Evolutionary conservation across 2,113 vertebrate species (phyloP).

Genomic region (Calidris pugnax): DNA sequence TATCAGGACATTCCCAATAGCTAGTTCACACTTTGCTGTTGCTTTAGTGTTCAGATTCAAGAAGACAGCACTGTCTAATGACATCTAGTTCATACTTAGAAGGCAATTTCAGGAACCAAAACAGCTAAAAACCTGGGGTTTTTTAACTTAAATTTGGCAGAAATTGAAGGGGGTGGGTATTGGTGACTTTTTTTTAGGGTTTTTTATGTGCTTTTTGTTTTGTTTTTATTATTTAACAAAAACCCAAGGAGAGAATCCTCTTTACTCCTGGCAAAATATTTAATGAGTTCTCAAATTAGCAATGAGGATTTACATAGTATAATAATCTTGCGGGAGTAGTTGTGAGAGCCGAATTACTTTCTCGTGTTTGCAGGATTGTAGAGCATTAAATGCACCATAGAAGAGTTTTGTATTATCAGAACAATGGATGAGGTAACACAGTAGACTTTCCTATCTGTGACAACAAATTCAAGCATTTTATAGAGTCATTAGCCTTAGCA

Average conservation of each 20-base stretch:
- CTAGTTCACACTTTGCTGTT: neutral
- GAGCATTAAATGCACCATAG: neutral
- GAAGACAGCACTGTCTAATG: slow-evolving; percentile 2
- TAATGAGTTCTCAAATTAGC: neutral
- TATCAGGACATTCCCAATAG: neutral
- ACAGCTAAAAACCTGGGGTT: neutral
- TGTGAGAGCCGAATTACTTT: neutral
- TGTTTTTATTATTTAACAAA: neutral
- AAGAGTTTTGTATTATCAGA: neutral
- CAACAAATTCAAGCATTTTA: neutral
- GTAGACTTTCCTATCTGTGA: neutral
- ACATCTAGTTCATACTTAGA: neutral
- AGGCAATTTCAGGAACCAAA: neutral
- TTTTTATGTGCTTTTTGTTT: neutral
- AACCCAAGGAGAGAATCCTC: neutral
- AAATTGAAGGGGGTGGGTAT: neutral
- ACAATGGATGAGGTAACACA: neutral
- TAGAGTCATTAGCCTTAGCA: neutral
- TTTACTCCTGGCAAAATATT: neutral
- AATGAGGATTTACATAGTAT: neutral
- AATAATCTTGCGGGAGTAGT: neutral
- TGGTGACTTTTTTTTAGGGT: neutral
- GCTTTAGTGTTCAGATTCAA: neutral
- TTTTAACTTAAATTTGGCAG: neutral
- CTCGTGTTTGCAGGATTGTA: neutral